Conservation (phyloP, 2,888 invertebrate genomes). For the Rutpela maculata region DNA sequence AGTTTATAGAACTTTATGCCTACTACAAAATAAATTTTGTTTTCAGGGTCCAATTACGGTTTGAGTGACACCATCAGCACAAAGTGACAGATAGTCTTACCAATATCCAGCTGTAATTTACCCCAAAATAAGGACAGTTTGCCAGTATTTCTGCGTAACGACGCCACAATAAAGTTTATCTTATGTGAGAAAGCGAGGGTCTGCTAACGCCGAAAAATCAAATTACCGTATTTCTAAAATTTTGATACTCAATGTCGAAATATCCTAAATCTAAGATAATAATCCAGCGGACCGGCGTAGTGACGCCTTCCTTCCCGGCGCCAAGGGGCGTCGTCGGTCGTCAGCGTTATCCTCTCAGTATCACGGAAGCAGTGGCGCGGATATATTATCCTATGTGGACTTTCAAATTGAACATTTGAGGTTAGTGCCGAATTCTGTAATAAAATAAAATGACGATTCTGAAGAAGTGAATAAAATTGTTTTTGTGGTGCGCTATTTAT, state of each 20-base stretch:
- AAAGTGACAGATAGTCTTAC: background rate
- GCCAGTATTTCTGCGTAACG: background rate
- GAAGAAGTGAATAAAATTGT: slow-evolving; percentile 5
- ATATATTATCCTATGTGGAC: slow-evolving; percentile 1
- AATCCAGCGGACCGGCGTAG: slow-evolving; percentile 72
- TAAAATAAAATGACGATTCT: background rate
- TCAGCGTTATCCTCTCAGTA: slow-evolving; percentile 56
- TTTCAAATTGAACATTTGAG: slow-evolving; percentile 28
- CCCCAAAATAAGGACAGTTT: background rate
- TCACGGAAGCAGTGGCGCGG: slow-evolving; percentile 22
- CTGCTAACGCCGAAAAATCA: slow-evolving; percentile 2
- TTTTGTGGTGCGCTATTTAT: background rate
- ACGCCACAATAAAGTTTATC: background rate
- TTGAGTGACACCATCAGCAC: background rate
- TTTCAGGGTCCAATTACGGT: too few species aligned
- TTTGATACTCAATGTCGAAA: slow-evolving; percentile 37
- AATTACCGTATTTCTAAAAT: slow-evolving; percentile 36
- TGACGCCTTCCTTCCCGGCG: slow-evolving; percentile 72
- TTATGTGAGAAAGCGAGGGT: slow-evolving; percentile 5
- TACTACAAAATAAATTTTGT: too few species aligned
- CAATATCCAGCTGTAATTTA: background rate
- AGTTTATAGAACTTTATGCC: too few species aligned
- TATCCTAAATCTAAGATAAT: slow-evolving; percentile 66
- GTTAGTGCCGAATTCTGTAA: slow-evolving; percentile 16
- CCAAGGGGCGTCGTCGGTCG: slow-evolving; percentile 72